Evolutionary conservation across 2,888 invertebrate species (phyloP).

Genomic region (Frankliniella intonsa): DNA sequence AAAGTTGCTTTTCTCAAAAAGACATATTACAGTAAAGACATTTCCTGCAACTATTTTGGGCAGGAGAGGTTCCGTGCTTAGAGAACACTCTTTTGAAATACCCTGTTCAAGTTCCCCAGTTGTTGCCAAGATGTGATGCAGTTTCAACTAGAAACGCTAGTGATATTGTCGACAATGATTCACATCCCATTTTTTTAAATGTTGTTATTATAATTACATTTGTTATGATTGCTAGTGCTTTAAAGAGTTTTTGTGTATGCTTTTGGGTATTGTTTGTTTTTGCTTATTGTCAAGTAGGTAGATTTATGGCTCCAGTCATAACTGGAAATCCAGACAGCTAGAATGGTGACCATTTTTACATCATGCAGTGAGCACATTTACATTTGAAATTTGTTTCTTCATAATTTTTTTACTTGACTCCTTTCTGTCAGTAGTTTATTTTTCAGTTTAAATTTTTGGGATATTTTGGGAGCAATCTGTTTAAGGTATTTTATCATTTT

Average conservation of each 20-base stretch:
- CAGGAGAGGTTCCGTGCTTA: neutral
- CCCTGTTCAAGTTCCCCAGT: neutral
- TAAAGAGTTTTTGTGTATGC: neutral
- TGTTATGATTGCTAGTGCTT: neutral
- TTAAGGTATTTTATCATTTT: no score
- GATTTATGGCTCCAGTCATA: neutral
- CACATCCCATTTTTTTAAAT: constrained; percentile 22
- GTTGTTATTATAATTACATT: neutral
- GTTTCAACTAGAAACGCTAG: constrained; percentile 14
- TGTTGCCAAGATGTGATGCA: constrained; percentile 24
- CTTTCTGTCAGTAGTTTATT: no score
- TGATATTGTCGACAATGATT: constrained; percentile 25
- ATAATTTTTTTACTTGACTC: neutral
- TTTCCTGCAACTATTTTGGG: neutral
- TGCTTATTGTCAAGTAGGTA: neutral
- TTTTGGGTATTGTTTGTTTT: neutral
- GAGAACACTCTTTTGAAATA: neutral
- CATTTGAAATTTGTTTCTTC: neutral
- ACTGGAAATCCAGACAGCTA: neutral
- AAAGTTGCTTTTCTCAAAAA: neutral
- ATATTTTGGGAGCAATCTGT: no score
- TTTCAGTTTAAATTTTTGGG: no score
- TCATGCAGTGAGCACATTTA: neutral
- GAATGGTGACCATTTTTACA: neutral
- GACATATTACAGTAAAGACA: neutral